Base-by-base conservation (phyloP, 2,888 invertebrate species). In the Leptinotarsa haldemani region DNA sequence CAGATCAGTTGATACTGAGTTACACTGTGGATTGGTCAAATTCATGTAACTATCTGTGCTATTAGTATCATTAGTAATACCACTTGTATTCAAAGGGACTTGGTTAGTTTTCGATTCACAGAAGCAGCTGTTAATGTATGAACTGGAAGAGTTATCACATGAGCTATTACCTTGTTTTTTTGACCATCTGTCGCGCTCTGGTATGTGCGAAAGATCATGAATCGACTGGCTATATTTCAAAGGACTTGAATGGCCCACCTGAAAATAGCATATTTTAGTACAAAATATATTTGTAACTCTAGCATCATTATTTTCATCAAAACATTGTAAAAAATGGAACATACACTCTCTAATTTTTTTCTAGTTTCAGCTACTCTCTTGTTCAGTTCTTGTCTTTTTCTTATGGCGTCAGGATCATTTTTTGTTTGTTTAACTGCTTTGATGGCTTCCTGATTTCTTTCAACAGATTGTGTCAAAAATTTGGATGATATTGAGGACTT, bases 141-240 rank as follows among this genome's bases (percentile, higher is more conserved):
- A 74, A 73, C 76, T 76, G 71, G 76, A 69, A 16, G 73, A 53
- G 65, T 56, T 61, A 61, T 70, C 66, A 22, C 71, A 22, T 20
- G 68, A 48, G 58, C 47, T 67, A 74, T 81, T 82, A 82, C 82
- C 80, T 82, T 78, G 81, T 77, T 80, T 80, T 74, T 79, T 80
- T 46, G 81, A 80, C 84, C 87, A 83, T 79, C 86, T 85, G 79
- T 89, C 89, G 77, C 88, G 89, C 82, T 90, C 90, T 12, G 90
- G 90, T 72, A 90, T 91, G 84, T 94, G 93, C 79, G 94, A 95
- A 40, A 96, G 89, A 85, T 96, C 96, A 79, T 94, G 94, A 75
- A 95, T 95, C 74, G 95, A 96, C 86, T 96, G 95, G 85, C 95
- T 96, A 81, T 94, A 92, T 84, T 94, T 94, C 75, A 97, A 88